Evolutionary conservation across 2,888 invertebrate species (phyloP), one percentile per base, ranked within the genome.

Genomic region (Netelia inedita): DNA sequence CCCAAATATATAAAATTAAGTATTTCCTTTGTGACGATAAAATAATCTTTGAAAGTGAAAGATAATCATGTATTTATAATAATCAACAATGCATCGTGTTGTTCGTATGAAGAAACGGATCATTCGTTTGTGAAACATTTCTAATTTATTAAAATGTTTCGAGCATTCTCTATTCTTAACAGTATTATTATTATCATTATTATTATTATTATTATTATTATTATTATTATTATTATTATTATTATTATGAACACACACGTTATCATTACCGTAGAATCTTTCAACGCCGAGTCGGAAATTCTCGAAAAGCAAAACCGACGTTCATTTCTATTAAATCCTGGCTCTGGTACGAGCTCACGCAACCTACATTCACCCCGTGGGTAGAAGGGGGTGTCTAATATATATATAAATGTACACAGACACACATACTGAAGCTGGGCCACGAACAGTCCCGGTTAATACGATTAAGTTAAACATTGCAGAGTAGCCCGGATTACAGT

Each of bases 271-370:
- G 14, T 46, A 61, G 63, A 74, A 78, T 69, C 46, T 59, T 46
- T 69, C 19, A 23, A 71, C 61, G 63, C 19, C 11, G 59, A 3
- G 41, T 5, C 43, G 35, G 35, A 41, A 71, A 43, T 43, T 68
- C 59, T 73, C 16, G 59, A 59, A 74, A 46, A 59, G 41, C 41
- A 57, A 19, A 68, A 74, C 55, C 72, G 61, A 75, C 79, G 71
- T 86, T 85, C 79, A 69, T 85, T 83, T 71, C 75, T 72, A 83
- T 81, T 81, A 85, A 85, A 86, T 83, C 66, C 55, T 68, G 68
- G 28, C 63, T 53, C 41, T 55, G 81, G 63, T 61, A 63, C 68
- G 59, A 55, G 46, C 55, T 43, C 55, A 61, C 43, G 35, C 65
- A 43, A 66, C 11, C 50, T 63, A 46, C 43, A 74, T 19, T 8